These are phyloP conservation scores for Perognathus longimembris DNA, from an alignment of 2,113 vertebrate species.

Conservation along the genomic window DNA sequence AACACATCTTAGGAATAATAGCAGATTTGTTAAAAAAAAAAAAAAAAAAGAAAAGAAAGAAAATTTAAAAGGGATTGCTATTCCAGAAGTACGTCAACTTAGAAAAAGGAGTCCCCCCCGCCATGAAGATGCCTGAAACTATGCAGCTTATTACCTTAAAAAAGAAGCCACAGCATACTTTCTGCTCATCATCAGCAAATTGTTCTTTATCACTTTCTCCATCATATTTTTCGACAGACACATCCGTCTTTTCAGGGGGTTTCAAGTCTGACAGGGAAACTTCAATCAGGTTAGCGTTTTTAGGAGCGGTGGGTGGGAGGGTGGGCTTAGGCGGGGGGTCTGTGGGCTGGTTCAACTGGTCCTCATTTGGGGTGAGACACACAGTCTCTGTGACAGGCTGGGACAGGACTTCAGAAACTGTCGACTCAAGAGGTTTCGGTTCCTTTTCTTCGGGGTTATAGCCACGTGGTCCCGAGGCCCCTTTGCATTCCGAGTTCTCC, in stretches of 20 bases:
- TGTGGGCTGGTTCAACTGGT: conserved; percentile 83
- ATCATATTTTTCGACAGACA: conserved; percentile 87
- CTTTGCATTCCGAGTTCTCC: conserved; percentile 79
- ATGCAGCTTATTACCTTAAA: conserved; percentile 91
- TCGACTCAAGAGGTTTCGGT: conserved; percentile 88
- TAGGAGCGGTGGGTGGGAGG: conserved; percentile 85
- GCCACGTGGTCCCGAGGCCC: conserved; percentile 53
- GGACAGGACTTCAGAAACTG: conserved; percentile 92
- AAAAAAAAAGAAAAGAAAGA: too few relatives aligned
- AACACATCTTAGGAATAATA: neutral
- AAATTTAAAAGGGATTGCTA: too few relatives aligned
- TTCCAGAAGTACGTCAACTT: neutral
- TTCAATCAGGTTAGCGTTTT: conserved; percentile 93
- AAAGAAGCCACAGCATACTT: conserved; percentile 96
- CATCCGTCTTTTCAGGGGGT: conserved; percentile 88
- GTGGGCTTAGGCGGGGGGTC: conserved; percentile 29
- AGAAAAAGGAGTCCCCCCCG: neutral
- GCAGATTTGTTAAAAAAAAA: neutral
- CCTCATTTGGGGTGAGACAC: conserved; percentile 90
- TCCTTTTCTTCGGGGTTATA: conserved; percentile 80
- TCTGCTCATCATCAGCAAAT: conserved; percentile 92
- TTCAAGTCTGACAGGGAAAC: conserved; percentile 95
- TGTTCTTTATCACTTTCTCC: conserved; percentile 89
- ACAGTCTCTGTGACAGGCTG: conserved; percentile 92
- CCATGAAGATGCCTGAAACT: neutral